Base-by-base conservation (phyloP, 1,140 invertebrate species). In the Dendrolimus kikuchii region DNA sequence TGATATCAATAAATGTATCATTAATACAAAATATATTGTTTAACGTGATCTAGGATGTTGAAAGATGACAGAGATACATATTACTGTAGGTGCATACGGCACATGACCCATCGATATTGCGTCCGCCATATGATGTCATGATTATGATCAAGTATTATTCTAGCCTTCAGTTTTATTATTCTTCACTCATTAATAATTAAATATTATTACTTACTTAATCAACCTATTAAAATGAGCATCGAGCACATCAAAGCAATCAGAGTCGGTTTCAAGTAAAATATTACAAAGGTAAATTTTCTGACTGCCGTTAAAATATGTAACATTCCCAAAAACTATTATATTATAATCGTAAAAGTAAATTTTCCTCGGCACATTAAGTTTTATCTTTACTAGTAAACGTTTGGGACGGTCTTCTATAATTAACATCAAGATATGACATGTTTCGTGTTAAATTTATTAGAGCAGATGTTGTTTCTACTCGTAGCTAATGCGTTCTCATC, bases 341-440 rank as follows among this genome's bases (percentile, higher is more conserved):
- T 48, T 23, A 38, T 45, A 43, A 55, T 49, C 42, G 54, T 42
- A 37, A 60, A 10, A 6, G 55, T 60, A 49, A 67, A 70, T 74
- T 73, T 58, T 63, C 60, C 23, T 68, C 59, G 66, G 55, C 53
- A 69, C 66, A 74, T 81, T 72, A 75, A 71, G 58, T 67, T 77
- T 78, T 71, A 78, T 74, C 56, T 71, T 59, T 58, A 55, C 57
- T 49, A 71, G 60, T 66, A 65, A 74, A 69, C 57, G 57, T 70
- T 69, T 64, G 66, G 68, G 68, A 48, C 66, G 60, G 57, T 57
- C 46, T 53, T 68, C 65, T 67, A 66, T 70, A 77, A 71, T 74
- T 78, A 77, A 62, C 59, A 48, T 61, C 51, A 50, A 59, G 57
- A 72, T 77, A 71, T 77, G 66, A 66, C 55, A 75, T 48, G 60